A percentile compares a stretch with the other conserved stretches of the same genome.
Evolutionary conservation across 2,113 vertebrate genomes (phyloP).

Genomic region (Isurus oxyrinchus): DNA sequence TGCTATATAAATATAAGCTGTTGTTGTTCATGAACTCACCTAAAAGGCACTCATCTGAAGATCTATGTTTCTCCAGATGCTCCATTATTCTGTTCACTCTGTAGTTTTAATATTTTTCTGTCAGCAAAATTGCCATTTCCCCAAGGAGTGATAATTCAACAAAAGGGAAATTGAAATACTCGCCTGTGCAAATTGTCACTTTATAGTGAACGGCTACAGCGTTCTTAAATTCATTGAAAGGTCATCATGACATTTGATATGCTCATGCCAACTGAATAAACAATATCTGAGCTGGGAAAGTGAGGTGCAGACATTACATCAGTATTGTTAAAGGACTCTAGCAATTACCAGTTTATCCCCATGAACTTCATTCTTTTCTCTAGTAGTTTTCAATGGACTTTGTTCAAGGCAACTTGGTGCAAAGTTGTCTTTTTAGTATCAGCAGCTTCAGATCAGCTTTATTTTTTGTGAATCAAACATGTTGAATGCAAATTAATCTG

Average conservation of each 20-base stretch:
- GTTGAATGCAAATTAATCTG: not conserved
- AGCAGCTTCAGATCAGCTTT: not conserved
- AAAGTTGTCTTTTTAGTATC: not conserved
- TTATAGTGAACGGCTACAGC: not conserved
- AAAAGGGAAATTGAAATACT: not conserved
- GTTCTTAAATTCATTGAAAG: not conserved
- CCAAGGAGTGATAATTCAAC: not conserved
- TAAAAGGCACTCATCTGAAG: not conserved
- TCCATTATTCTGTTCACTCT: not conserved
- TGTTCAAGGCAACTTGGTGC: not conserved
- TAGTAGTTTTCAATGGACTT: not conserved
- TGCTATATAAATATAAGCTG: not conserved
- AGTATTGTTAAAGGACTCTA: not conserved
- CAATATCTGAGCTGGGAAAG: not conserved
- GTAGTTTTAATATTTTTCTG: not conserved
- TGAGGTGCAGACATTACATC: not conserved
- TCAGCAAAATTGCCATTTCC: not conserved
- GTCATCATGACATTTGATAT: slow-evolving; percentile 17
- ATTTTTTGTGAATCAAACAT: not conserved
- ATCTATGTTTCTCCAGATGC: not conserved
- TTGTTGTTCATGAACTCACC: not conserved
- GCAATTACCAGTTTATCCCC: not conserved
- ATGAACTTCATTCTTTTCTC: not conserved
- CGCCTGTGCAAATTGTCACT: not conserved
- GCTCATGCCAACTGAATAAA: not conserved